Conservation (phyloP, 2,888 invertebrate genomes). For the Eilema depressum region DNA sequence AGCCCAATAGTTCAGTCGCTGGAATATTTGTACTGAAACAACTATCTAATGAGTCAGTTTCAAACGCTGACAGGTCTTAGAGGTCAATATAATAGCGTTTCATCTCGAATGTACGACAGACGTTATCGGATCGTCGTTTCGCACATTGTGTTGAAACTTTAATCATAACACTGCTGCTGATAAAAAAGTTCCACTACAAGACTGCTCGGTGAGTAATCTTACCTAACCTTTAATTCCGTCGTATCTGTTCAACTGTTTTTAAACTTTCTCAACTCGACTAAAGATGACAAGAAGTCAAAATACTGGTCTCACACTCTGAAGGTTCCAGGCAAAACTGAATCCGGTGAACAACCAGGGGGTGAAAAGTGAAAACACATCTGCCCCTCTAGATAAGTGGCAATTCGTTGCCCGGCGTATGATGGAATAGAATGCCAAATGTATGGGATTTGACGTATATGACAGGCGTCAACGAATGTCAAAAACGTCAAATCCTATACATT, state of each 20-base stretch:
- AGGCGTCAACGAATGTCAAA: no score
- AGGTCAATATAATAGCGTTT: conserved; percentile 4
- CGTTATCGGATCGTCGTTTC: conserved; percentile 19
- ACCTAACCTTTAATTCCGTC: conserved; percentile 6
- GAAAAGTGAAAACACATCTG: no score
- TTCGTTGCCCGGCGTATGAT: no score
- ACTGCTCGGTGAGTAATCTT: conserved; percentile 8
- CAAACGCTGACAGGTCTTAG: not conserved
- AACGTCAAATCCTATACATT: no score
- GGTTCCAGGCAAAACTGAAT: no score
- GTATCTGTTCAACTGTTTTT: not conserved
- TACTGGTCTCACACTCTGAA: no score
- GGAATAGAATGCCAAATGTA: no score
- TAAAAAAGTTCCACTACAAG: conserved; percentile 8
- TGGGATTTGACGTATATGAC: no score
- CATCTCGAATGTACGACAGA: conserved; percentile 45
- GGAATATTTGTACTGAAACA: not conserved
- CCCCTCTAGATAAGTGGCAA: no score
- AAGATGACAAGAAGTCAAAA: no score
- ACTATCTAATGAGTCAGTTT: not conserved
- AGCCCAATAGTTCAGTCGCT: not conserved
- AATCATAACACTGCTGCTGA: conserved; percentile 1
- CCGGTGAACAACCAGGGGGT: no score
- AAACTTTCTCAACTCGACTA: not conserved
- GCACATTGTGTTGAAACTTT: not conserved